Evolutionary conservation across 2,113 vertebrate genomes (phyloP).

Genomic region (Donacobius atricapilla): DNA sequence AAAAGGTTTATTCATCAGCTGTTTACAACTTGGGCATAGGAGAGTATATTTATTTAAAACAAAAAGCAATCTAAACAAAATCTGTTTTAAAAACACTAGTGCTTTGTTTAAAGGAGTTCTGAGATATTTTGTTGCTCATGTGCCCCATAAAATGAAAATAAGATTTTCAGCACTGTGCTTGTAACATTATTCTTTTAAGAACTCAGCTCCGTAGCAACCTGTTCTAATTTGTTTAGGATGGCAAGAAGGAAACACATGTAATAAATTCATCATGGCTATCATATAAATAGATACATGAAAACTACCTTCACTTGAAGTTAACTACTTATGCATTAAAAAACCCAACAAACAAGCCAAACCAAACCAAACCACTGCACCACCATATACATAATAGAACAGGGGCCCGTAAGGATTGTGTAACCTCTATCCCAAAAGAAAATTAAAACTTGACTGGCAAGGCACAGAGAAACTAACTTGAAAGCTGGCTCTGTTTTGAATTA

Average conservation of each 20-base stretch:
- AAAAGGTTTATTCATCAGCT: constrained; percentile 21
- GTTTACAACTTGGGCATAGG: neutral
- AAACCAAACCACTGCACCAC: neutral
- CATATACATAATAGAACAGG: neutral
- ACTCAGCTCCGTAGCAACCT: neutral
- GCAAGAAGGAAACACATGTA: neutral
- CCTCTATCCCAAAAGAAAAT: neutral
- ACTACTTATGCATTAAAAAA: neutral
- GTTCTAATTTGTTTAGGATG: neutral
- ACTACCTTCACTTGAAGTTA: neutral
- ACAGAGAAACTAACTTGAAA: neutral
- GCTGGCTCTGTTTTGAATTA: neutral
- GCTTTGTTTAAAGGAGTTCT: constrained; percentile 14
- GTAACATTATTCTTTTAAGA: neutral
- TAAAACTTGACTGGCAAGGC: neutral
- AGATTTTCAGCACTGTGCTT: neutral
- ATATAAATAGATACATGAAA: neutral
- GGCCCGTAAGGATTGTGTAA: neutral
- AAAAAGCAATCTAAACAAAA: constrained; percentile 20
- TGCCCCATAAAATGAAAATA: constrained; percentile 16
- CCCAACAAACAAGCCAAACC: neutral
- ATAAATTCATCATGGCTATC: neutral
- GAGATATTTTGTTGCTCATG: neutral
- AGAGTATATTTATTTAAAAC: constrained; percentile 8
- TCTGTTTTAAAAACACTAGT: neutral